These are phyloP conservation scores for Microplitis manilae DNA, from an alignment of 2,888 invertebrate genomes.

Conservation along the genomic window DNA sequence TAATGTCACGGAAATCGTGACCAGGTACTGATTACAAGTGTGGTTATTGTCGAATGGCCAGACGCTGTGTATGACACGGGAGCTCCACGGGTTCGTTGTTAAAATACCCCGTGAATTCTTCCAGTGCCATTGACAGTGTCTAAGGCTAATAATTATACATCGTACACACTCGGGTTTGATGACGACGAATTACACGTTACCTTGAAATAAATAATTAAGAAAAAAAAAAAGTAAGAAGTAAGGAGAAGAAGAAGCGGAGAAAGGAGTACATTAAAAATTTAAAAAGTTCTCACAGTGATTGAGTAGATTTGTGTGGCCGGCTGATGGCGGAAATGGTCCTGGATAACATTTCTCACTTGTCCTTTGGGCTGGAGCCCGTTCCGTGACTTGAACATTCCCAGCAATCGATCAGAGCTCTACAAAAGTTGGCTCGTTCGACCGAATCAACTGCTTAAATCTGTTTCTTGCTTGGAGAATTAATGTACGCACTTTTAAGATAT, in stretches of 20 bases:
- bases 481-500: constrained; percentile 42
- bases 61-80: constrained; percentile 72
- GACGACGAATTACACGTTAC: not conserved
- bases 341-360: constrained; percentile 24
- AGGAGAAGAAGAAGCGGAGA: no score
- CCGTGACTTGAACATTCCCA: constrained; percentile 41
- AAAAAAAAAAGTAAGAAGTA: not conserved
- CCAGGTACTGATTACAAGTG: constrained; percentile 8
- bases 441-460: constrained; percentile 22
- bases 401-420: constrained; percentile 20
- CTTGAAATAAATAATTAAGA: not conserved
- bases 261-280: constrained; percentile 15
- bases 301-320: not conserved
- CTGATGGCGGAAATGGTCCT: not conserved
- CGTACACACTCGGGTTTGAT: not conserved
- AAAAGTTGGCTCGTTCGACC: constrained; percentile 8
- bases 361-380: constrained; percentile 25
- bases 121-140: constrained; percentile 86
- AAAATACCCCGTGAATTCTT: constrained; percentile 87
- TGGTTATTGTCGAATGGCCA: constrained; percentile 59
- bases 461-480: not conserved
- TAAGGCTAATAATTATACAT: constrained; percentile 54
- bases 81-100: constrained; percentile 70
- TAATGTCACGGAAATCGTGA: constrained; percentile 19
- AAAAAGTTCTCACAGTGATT: not conserved